Base-by-base conservation (phyloP, 2,113 vertebrate species). In the Hydrolagus affinis region DNA sequence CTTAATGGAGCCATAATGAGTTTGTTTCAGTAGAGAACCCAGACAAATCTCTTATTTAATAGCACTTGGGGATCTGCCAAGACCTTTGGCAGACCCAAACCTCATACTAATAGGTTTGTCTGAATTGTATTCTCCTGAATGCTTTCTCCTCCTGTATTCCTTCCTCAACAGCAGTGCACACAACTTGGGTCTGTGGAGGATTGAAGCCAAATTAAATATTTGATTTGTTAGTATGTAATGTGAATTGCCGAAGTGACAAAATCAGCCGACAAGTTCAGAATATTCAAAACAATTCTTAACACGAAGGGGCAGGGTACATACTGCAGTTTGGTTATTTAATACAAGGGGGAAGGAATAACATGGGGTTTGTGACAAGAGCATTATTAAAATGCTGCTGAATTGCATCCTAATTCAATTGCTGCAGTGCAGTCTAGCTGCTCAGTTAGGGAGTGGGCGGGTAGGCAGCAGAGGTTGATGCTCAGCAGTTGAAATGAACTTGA, bases 331-430 rank as follows among this genome's bases (percentile, higher is more conserved):
- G 56, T 77, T 77, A 77, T 60, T 60, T 6, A 77, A 60, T 77
- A 57, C 21, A 77, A 60, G 14, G 21, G 7, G 23, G 21, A 59
- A 14, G 44, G 14, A 57, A 77, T 23, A 59, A 57, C 59, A 59
- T 60, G 56, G 75, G 57, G 6, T 23, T 11, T 21, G 19, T 77
- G 75, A 77, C 75, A 75, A 44, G 8, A 75, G 73, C 11, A 10
- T 11, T 75, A 21, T 44, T 56, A 19, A 75, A 56, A 19, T 60
- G n/a, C 75, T 77, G 21, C 21, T 12, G 30, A 28, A 60, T 77
- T 57, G 75, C 75, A 19, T 60, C 75, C 57, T 77, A 59, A 77
- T 77, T 77, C 75, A 77, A n/a, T 77, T 77, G 75, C 75, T 77
- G 56, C 6, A 23, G 44, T 21, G 59, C 56, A 10, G 56, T n/a